Evolutionary conservation across 2,888 invertebrate species (phyloP).

Genomic region (Tortrix viridana): DNA sequence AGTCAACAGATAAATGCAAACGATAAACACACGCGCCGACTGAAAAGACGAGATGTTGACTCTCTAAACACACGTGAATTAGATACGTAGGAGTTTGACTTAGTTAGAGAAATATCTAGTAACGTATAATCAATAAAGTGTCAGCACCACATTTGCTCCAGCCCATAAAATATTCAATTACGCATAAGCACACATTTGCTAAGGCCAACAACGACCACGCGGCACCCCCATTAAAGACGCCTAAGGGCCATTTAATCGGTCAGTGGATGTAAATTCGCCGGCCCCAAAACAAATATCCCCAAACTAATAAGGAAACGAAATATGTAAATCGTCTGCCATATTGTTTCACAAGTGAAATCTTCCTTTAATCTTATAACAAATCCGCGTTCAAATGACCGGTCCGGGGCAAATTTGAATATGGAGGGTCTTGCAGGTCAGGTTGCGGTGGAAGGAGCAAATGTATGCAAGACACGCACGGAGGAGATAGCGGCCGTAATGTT

Average conservation of each 20-base stretch:
- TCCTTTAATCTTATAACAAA: constrained; percentile 86
- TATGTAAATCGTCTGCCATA: constrained; percentile 84
- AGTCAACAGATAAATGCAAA: constrained; percentile 84
- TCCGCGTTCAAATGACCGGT: constrained; percentile 84
- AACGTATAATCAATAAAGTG: constrained; percentile 70
- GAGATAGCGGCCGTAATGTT: constrained; percentile 81
- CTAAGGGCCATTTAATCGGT: constrained; percentile 85
- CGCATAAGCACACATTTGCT: constrained; percentile 83
- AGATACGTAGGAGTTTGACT: constrained; percentile 41
- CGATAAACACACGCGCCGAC: constrained; percentile 78
- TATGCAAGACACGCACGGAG: constrained; percentile 83
- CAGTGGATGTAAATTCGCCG: constrained; percentile 83
- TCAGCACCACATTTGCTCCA: constrained; percentile 72
- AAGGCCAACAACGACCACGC: constrained; percentile 83
- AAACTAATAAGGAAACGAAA: constrained; percentile 85
- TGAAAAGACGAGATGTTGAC: constrained; percentile 74
- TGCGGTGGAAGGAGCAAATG: constrained; percentile 73
- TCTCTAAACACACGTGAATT: constrained; percentile 53
- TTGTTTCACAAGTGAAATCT: constrained; percentile 85
- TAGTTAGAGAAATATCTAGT: constrained; percentile 22
- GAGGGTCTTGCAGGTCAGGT: constrained; percentile 78
- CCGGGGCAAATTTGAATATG: constrained; percentile 80
- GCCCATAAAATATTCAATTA: constrained; percentile 84
- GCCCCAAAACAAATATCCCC: constrained; percentile 84
- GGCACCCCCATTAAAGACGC: constrained; percentile 84